A percentile compares a stretch with the other conserved stretches of the same genome.
These are phyloP conservation scores for Microctenopoma steveboyesi DNA, from an alignment of 2,797 vertebrate species.

Conservation along the genomic window DNA sequence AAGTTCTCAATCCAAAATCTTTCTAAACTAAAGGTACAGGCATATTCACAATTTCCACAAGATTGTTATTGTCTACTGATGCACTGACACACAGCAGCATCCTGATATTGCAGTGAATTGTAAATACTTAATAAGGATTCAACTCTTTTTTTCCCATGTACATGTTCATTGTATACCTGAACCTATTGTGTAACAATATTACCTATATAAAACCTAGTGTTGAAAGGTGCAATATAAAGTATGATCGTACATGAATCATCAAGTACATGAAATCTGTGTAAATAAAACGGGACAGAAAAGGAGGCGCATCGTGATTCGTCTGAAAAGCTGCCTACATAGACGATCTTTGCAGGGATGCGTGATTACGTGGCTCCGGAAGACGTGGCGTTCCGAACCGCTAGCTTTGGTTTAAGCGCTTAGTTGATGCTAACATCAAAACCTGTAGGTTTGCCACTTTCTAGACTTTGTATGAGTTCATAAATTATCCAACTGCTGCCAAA, in stretches of 20 bases:
- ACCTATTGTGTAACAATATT: too few relatives aligned
- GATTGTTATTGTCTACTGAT: too few relatives aligned
- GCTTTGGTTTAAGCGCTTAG: slow-evolving; percentile 20
- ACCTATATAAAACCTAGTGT: too few relatives aligned
- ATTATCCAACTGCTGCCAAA: slow-evolving; percentile 14
- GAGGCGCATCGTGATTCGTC: not conserved
- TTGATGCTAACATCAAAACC: slow-evolving; percentile 2
- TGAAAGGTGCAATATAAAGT: too few relatives aligned
- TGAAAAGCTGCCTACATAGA: slow-evolving; percentile 4
- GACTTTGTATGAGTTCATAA: not conserved
- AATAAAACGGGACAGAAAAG: not conserved
- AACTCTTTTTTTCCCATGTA: too few relatives aligned
- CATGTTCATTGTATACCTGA: too few relatives aligned
- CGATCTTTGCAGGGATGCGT: slow-evolving; percentile 50
- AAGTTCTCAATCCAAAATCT: not conserved
- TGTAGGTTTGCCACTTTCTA: not conserved
- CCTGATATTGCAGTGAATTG: too few relatives aligned
- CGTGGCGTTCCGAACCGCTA: slow-evolving; percentile 56
- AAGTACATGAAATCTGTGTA: too few relatives aligned
- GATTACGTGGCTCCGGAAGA: slow-evolving; percentile 47
- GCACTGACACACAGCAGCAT: too few relatives aligned
- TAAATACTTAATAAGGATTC: not conserved
- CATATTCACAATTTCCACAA: not conserved
- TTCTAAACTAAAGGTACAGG: not conserved
- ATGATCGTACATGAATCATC: too few relatives aligned